Percentiles rank a stretch among this genome's conserved stretches.
Evolutionary conservation across 2,797 vertebrate species (phyloP).

Genomic region (Esox lucius): DNA sequence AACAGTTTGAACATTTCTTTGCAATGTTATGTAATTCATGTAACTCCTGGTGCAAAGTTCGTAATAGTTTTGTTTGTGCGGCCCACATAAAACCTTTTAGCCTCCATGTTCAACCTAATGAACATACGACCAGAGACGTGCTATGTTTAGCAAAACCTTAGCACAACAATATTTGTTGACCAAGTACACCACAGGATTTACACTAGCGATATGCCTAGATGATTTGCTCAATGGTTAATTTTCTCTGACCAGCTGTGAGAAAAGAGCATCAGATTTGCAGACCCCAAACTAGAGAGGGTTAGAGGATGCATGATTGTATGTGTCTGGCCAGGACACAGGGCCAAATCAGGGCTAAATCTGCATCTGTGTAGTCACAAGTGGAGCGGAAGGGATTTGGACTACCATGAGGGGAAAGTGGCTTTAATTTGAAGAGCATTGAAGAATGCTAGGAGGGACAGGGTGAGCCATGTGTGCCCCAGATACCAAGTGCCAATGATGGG

Average conservation of each 20-base stretch:
- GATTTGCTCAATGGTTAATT: slow-evolving; percentile 13
- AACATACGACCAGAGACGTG: not conserved
- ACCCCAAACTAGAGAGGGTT: slow-evolving; percentile 12
- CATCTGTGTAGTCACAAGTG: slow-evolving; percentile 11
- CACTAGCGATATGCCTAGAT: not conserved
- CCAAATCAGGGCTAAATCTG: not conserved
- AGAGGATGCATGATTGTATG: not conserved
- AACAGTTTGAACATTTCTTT: not conserved
- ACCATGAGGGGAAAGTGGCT: not conserved
- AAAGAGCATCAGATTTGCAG: slow-evolving; percentile 33
- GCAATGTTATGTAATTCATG: not conserved
- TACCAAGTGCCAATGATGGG: not conserved
- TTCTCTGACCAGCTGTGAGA: slow-evolving; percentile 16
- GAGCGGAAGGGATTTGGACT: slow-evolving; percentile 1
- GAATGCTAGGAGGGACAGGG: not conserved
- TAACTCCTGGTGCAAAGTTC: not conserved
- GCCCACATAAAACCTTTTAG: not conserved
- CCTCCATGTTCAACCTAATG: not conserved
- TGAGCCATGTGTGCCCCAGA: not conserved
- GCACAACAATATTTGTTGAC: not conserved
- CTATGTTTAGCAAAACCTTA: not conserved
- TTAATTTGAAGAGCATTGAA: slow-evolving; percentile 1
- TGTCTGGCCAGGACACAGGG: not conserved
- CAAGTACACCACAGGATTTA: not conserved
- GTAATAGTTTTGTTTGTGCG: not conserved